phyloP scores from a whole-genome alignment of 2,888 invertebrate genomes.

The Leucoptera coffeella region DNA sequence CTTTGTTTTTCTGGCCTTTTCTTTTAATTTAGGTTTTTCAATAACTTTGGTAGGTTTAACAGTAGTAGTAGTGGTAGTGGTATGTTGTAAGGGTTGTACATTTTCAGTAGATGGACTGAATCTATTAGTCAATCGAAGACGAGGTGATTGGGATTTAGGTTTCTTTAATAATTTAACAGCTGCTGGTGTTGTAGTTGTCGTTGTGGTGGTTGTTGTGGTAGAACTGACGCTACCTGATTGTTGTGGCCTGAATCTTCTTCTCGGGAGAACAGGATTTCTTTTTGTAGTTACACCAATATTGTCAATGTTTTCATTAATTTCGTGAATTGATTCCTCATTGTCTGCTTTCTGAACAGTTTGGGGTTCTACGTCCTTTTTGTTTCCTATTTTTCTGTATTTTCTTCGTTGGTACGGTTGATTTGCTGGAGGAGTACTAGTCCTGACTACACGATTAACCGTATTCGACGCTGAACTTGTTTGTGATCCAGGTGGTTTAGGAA shows the following conservation, averaged over 20 bases:
- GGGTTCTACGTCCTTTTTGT: conserved; percentile 3
- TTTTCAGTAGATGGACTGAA: conserved; percentile 23
- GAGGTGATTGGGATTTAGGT: conserved; percentile 13
- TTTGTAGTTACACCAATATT: conserved; percentile 21
- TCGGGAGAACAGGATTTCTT: conserved; percentile 15
- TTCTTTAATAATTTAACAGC: conserved; percentile 11
- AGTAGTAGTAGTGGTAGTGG: too few species aligned
- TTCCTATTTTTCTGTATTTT: conserved; percentile 5
- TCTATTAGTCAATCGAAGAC: conserved; percentile 22
- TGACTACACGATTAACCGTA: conserved; percentile 7
- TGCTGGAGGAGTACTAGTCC: conserved; percentile 4
- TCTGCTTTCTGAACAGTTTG: conserved; percentile 6
- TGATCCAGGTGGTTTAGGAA: conserved; percentile 14
- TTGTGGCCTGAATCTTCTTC: too few species aligned
- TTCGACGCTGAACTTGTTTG: conserved; percentile 18
- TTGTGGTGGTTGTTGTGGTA: conserved; percentile 2
- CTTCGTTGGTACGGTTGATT: too few species aligned
- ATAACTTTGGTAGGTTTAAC: too few species aligned
- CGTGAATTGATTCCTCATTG: conserved; percentile 9
- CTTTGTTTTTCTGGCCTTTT: conserved; percentile 32
- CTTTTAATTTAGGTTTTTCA: conserved; percentile 20
- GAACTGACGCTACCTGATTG: too few species aligned
- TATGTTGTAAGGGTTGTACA: too few species aligned
- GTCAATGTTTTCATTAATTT: conserved; percentile 16
- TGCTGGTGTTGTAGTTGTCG: conserved; percentile 12